Percentiles rank a stretch among this genome's conserved stretches.
phyloP scores from a whole-genome alignment of 2,797 vertebrate genomes.

The Rallus crepitans region DNA sequence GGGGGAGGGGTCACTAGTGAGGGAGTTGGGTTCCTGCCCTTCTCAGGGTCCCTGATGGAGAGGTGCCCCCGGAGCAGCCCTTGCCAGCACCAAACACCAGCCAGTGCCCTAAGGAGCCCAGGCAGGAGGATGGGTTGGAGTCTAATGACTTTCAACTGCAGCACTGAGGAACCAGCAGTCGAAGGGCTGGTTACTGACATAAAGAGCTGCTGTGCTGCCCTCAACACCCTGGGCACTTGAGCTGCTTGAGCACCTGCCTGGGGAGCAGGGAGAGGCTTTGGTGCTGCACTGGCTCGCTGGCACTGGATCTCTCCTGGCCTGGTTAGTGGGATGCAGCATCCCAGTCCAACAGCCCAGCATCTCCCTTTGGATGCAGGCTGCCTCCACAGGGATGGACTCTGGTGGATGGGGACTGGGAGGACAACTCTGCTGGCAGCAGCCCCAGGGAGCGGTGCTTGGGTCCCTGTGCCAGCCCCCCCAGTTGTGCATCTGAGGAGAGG shows the following conservation, averaged over 20 bases:
- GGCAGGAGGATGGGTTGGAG: not conserved
- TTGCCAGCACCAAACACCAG: not conserved
- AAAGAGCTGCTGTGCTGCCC: constrained; percentile 19
- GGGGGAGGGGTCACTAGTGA: not conserved
- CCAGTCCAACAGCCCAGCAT: not conserved
- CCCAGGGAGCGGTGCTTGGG: rapidly evolving
- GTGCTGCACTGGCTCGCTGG: rapidly evolving
- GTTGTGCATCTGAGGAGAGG: not conserved
- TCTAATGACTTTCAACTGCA: constrained; percentile 3
- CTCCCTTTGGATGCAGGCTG: rapidly evolving
- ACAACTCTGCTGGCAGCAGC: not conserved
- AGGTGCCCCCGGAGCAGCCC: not conserved
- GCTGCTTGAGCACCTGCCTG: not conserved
- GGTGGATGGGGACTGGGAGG: rapidly evolving
- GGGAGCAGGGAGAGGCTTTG: not conserved
- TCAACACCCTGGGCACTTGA: not conserved
- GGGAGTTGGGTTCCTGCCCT: not conserved
- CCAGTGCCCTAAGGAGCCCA: not conserved
- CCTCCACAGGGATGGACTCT: rapidly evolving
- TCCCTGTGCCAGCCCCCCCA: not conserved
- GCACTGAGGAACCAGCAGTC: not conserved
- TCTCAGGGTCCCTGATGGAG: not conserved
- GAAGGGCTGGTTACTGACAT: not conserved
- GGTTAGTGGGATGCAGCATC: rapidly evolving
- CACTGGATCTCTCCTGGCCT: rapidly evolving